A percentile compares a stretch with the other conserved stretches of the same genome.
phyloP scores from a whole-genome alignment of 2,797 vertebrate species.

The Strix occidentalis region DNA sequence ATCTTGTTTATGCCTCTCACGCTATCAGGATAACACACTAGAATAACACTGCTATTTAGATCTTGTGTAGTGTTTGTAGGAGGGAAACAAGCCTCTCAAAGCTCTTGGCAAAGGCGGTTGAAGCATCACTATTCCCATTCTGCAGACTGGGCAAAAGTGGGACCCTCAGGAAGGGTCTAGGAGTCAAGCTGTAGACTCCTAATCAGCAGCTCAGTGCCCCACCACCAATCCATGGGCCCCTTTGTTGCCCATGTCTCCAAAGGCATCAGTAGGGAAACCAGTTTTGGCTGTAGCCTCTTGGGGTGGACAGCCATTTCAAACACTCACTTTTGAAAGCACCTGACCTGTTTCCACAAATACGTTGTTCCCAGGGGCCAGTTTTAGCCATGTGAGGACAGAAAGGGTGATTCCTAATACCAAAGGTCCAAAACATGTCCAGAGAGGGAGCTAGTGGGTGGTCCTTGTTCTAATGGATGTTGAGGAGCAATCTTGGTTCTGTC shows the following conservation, averaged over 20 bases:
- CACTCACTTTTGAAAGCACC: background rate
- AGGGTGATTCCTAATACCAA: background rate
- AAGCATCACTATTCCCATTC: background rate
- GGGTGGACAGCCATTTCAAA: background rate
- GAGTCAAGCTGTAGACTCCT: background rate
- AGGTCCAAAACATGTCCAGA: background rate
- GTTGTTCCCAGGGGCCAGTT: background rate
- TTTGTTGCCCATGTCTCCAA: background rate
- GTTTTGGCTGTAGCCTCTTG: background rate
- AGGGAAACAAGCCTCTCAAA: background rate
- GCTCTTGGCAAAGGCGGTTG: background rate
- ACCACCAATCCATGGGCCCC: accelerated
- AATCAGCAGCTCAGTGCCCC: background rate
- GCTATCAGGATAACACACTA: conserved; percentile 29
- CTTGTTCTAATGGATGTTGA: accelerated
- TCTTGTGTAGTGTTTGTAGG: background rate
- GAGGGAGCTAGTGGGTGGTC: background rate
- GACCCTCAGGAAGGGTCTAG: background rate
- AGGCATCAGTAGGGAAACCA: background rate
- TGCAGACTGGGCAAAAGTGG: background rate
- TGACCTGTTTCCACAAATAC: background rate
- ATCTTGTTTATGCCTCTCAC: conserved; percentile 54
- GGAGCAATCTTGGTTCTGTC: background rate
- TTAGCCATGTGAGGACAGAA: background rate
- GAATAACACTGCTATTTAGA: conserved; percentile 48